These are phyloP conservation scores for Neofelis nebulosa DNA, from an alignment of 2,113 vertebrate genomes.

Conservation along the genomic window DNA sequence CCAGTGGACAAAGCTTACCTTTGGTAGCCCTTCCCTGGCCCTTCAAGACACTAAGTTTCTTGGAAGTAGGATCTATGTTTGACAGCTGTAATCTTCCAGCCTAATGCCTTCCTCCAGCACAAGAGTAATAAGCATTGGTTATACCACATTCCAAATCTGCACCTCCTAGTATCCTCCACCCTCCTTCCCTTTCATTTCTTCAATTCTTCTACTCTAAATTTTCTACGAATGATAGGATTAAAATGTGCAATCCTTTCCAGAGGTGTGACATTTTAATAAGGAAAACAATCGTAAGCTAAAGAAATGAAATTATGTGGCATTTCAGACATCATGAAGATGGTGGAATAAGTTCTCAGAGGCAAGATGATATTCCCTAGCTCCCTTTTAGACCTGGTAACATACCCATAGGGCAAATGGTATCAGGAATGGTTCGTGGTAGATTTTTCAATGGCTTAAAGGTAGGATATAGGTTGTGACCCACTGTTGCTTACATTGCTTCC, in stretches of 20 bases:
- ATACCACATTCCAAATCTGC: not conserved
- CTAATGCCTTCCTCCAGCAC: not conserved
- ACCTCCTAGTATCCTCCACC: not conserved
- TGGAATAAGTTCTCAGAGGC: not conserved
- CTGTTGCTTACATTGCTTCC: not conserved
- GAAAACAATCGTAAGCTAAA: not conserved
- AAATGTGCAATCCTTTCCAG: not conserved
- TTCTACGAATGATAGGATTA: not conserved
- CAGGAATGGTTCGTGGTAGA: not conserved
- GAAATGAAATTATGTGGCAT: not conserved
- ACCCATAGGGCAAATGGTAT: not conserved
- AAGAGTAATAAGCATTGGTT: not conserved
- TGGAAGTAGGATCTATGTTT: not conserved
- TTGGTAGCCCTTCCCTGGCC: not conserved
- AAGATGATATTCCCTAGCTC: not conserved
- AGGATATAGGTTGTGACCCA: not conserved
- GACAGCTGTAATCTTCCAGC: not conserved
- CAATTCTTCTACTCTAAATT: not conserved
- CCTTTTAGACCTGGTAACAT: not conserved
- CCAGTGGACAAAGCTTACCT: not conserved
- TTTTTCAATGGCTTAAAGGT: not conserved
- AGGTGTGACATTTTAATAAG: not conserved
- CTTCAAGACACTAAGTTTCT: not conserved
- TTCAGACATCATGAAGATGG: not conserved
- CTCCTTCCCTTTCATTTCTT: not conserved